Base-by-base conservation (phyloP, 1,140 invertebrate species). In the Lineus longissimus region DNA sequence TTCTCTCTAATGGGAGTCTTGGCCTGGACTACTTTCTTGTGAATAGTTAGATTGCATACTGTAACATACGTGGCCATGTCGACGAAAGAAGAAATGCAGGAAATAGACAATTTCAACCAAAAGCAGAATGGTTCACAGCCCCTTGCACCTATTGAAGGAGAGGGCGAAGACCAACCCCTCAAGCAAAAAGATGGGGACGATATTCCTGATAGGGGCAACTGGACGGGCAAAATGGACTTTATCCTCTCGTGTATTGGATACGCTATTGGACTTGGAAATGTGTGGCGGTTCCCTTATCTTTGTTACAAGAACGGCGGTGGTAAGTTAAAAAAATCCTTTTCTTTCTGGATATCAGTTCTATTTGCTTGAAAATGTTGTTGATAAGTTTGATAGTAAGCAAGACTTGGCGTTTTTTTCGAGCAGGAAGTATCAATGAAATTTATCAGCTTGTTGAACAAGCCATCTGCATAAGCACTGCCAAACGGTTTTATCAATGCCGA, bases 251-350 rank as follows among this genome's bases (percentile, higher is more conserved):
- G 78, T 36, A 69, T 83, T 9, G 75, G 77, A 17, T 74, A 70
- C 51, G 79, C 80, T 2, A 77, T 82, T 4, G 81, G 80, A 25
- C 64, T 94, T 29, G 92, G 91, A 27, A 93, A 93, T 76, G 93
- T 94, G 59, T 94, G 92, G 93, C 86, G 93, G 70, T 96, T 95
- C 83, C 93, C 93, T 17, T 95, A 94, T 76, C 82, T 95, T 59
- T 94, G 92, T 76, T 93, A 94, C 82, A 89, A 93, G 78, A 94
- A 95, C 79, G 93, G 93, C 54, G 93, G 93, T 80, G 92, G 91
- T 77, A 27, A 63, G 30, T 22, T n/a, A 36, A 4, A 36, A 7
- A 7, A 7, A 36, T 4, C 33, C 4, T 7, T 15, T 36, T 36
- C 15, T 36, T 36, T 36, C 33, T 55, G 11, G 17, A 13, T 55